A percentile compares a stretch with the other conserved stretches of the same genome.
Evolutionary conservation across 1,140 invertebrate species (phyloP).

Genomic region (Aphelinus certus): DNA sequence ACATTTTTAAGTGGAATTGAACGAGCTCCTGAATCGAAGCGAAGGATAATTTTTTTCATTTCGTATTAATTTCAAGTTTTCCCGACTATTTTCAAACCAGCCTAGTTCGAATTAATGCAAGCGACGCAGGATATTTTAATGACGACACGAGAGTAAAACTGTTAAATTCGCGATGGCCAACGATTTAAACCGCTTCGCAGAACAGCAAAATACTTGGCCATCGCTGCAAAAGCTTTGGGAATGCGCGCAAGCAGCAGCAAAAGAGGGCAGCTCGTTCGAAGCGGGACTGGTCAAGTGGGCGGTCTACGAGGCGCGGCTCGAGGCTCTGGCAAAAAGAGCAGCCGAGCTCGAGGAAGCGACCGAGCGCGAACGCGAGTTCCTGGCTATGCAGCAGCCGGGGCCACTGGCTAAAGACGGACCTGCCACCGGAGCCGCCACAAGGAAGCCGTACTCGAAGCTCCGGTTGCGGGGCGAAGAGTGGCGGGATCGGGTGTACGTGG

Average conservation of each 20-base stretch:
- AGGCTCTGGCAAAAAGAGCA: constrained; percentile 41
- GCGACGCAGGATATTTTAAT: too few relatives aligned
- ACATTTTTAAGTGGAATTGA: too few relatives aligned
- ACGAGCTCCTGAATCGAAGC: too few relatives aligned
- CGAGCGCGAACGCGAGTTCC: constrained; percentile 47
- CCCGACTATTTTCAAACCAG: too few relatives aligned
- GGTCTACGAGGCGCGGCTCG: constrained; percentile 51
- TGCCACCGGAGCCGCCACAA: not conserved
- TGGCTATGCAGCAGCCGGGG: constrained; percentile 40
- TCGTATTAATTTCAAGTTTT: too few relatives aligned
- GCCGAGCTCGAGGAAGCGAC: constrained; percentile 42
- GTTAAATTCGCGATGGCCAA: too few relatives aligned
- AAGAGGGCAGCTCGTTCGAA: not conserved
- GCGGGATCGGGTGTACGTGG: constrained; percentile 65
- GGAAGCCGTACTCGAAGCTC: constrained; percentile 61
- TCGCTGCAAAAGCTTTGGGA: not conserved
- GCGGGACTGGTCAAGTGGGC: constrained; percentile 52
- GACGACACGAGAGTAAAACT: too few relatives aligned
- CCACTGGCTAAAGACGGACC: constrained; percentile 9
- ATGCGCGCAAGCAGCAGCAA: not conserved
- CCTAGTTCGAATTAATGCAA: too few relatives aligned
- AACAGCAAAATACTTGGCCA: not conserved
- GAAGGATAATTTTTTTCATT: too few relatives aligned
- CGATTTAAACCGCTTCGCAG: not conserved
- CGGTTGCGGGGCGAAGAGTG: constrained; percentile 67